These are phyloP conservation scores for Moxostoma hubbsi DNA, from an alignment of 2,797 vertebrate species.

Conservation along the genomic window DNA sequence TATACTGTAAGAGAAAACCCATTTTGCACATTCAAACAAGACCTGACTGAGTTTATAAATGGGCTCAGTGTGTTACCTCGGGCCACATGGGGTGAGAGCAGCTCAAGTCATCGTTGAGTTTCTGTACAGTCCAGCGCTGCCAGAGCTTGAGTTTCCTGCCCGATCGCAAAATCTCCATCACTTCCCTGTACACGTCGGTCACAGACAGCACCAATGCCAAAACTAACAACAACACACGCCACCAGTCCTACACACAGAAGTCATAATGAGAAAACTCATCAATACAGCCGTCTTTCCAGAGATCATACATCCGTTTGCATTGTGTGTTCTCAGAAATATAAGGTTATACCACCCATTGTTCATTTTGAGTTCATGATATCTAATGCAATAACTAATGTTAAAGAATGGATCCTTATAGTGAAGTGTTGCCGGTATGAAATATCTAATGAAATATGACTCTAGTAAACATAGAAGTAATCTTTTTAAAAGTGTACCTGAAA, in stretches of 20 bases:
- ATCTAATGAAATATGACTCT: not conserved
- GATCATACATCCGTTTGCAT: not conserved
- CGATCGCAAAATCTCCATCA: constrained; percentile 62
- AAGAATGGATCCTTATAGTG: no score
- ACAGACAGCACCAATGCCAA: constrained; percentile 66
- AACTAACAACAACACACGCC: constrained; percentile 66
- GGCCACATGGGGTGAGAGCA: constrained; percentile 76
- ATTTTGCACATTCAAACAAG: not conserved
- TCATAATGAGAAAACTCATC: not conserved
- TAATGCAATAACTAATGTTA: no score
- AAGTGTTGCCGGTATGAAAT: no score
- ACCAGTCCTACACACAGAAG: constrained; percentile 70
- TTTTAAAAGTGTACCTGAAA: not conserved
- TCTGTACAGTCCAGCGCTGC: constrained; percentile 61
- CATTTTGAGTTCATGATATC: no score
- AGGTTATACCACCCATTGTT: not conserved
- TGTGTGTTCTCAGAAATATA: not conserved
- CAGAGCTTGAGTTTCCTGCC: constrained; percentile 52
- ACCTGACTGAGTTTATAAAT: not conserved
- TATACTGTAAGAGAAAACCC: no score
- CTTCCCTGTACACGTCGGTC: constrained; percentile 69
- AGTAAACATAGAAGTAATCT: not conserved
- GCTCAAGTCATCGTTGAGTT: constrained; percentile 64
- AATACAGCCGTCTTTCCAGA: not conserved
- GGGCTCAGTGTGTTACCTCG: constrained; percentile 60